phyloP scores from a whole-genome alignment of 1,140 invertebrate genomes.

The Maniola jurtina region DNA sequence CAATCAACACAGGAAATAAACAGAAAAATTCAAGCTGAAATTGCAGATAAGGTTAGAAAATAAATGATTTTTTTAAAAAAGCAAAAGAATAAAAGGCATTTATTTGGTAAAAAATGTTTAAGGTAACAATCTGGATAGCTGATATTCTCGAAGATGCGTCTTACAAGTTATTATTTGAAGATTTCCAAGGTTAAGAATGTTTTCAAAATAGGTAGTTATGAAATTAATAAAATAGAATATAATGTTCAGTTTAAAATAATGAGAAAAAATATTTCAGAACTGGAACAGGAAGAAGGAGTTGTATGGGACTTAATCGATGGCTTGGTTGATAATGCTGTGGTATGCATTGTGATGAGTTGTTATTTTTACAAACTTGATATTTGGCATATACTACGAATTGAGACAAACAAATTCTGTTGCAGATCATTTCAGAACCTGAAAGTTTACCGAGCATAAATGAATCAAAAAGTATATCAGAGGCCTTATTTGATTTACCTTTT shows the following conservation, averaged over 20 bases:
- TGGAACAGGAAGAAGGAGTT: slow-evolving; percentile 59
- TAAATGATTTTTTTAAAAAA: neutral
- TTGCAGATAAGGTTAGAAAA: slow-evolving; percentile 43
- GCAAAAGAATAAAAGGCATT: neutral
- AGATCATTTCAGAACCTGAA: neutral
- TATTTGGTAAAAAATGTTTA: slow-evolving; percentile 1
- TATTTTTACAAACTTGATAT: neutral
- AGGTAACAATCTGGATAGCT: slow-evolving; percentile 55
- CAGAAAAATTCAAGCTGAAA: slow-evolving; percentile 38
- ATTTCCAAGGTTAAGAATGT: slow-evolving; percentile 45
- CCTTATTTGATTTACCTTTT: neutral
- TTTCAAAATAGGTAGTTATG: slow-evolving; percentile 18
- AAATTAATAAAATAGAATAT: neutral
- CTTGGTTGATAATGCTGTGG: slow-evolving; percentile 52
- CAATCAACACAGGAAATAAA: slow-evolving; percentile 19
- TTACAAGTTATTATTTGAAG: slow-evolving; percentile 47
- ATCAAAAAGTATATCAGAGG: neutral
- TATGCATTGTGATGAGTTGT: slow-evolving; percentile 28
- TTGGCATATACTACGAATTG: neutral
- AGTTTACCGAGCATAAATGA: neutral
- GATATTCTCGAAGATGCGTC: slow-evolving; percentile 47
- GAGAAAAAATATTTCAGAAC: slow-evolving; percentile 44
- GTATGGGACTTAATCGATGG: slow-evolving; percentile 61
- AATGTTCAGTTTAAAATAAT: neutral
- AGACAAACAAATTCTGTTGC: neutral